Evolutionary conservation across 2,797 vertebrate species (phyloP).

Genomic region (Gymnoscopelus microlampas): DNA sequence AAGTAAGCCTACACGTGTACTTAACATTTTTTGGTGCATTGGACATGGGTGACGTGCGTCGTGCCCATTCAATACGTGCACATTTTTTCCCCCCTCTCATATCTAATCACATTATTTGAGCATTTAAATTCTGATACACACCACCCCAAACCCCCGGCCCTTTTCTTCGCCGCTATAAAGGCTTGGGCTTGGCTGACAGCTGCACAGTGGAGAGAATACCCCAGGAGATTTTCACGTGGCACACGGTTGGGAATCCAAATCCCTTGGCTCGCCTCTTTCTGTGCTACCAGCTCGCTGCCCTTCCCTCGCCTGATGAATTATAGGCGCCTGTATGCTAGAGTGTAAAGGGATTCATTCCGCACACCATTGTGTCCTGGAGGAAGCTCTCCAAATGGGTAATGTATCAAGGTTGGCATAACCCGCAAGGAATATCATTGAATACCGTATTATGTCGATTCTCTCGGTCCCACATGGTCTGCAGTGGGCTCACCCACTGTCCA

Average conservation of each 20-base stretch:
- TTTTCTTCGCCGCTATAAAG: slow-evolving; percentile 1
- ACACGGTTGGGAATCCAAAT: slow-evolving; percentile 18
- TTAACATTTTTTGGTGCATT: not conserved
- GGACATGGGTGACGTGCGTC: not conserved
- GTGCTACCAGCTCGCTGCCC: slow-evolving; percentile 7
- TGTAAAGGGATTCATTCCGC: slow-evolving; percentile 7
- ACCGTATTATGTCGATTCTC: no score
- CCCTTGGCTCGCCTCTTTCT: slow-evolving; percentile 2
- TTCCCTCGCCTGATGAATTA: slow-evolving; percentile 2
- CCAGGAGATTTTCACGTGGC: slow-evolving; percentile 12
- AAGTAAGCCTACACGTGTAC: not conserved
- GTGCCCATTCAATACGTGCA: not conserved
- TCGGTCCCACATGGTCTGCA: no score
- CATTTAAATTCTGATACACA: not conserved
- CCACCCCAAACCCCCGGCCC: not conserved
- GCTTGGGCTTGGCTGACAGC: not conserved
- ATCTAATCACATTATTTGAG: slow-evolving; percentile 1
- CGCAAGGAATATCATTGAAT: not conserved
- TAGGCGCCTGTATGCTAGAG: slow-evolving; percentile 4
- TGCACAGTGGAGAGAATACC: slow-evolving; percentile 1
- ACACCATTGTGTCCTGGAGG: not conserved
- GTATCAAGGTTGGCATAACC: not conserved
- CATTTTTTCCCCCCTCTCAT: not conserved
- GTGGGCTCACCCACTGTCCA: no score
- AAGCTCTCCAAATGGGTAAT: slow-evolving; percentile 8